These are phyloP conservation scores for Bombyx mori DNA, from an alignment of 1,140 invertebrate species.

Conservation along the genomic window ASM3026992v2 NC_085111.1:9172501-9173000, in stretches of 20 bases:
- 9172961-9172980: constrained; percentile 91
- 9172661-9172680: constrained; percentile 15
- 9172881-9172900: constrained; percentile 82
- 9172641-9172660: too few relatives aligned
- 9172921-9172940: constrained; percentile 79
- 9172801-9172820: constrained; percentile 63
- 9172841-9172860: constrained; percentile 86
- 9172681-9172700: constrained; percentile 90
- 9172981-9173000: constrained; percentile 90
- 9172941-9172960: constrained; percentile 85
- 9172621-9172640: too few relatives aligned
- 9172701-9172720: constrained; percentile 82
- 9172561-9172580: too few relatives aligned
- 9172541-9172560: too few relatives aligned
- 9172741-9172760: constrained; percentile 63
- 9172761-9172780: constrained; percentile 48
- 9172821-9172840: constrained; percentile 65
- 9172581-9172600: too few relatives aligned
- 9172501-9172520: too few relatives aligned
- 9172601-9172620: too few relatives aligned
- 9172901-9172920: constrained; percentile 73
- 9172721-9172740: constrained; percentile 70
- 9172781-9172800: constrained; percentile 65
- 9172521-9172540: too few relatives aligned
- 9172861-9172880: constrained; percentile 89